phyloP scores from a whole-genome alignment of 2,888 invertebrate genomes.

The Melieria crassipennis region DNA sequence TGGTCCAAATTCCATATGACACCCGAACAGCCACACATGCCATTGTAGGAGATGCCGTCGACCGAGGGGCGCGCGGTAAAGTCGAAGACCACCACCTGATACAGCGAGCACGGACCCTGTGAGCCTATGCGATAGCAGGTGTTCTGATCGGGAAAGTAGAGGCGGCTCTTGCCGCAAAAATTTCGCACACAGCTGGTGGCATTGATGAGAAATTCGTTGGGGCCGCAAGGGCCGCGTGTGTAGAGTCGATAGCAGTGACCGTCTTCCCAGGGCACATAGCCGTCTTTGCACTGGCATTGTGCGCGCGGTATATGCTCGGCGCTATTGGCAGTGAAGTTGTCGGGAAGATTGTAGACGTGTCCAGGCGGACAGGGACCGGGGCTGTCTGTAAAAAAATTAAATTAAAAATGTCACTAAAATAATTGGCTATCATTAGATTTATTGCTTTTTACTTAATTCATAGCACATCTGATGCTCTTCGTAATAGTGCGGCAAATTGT shows the following conservation, averaged over 20 bases:
- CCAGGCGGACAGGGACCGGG: conserved; percentile 80
- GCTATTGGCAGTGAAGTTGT: conserved; percentile 50
- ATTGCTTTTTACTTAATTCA: conserved; percentile 72
- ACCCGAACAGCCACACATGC: conserved; percentile 78
- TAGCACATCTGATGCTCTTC: conserved; percentile 76
- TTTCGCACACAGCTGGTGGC: conserved; percentile 75
- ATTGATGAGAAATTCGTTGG: conserved; percentile 76
- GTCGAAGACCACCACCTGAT: conserved; percentile 83
- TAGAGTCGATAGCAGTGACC: conserved; percentile 81
- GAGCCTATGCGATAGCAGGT: conserved; percentile 83
- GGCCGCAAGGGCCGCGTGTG: conserved; percentile 80
- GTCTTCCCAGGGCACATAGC: conserved; percentile 73
- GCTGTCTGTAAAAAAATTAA: conserved; percentile 68
- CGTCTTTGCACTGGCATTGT: conserved; percentile 76
- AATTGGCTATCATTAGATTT: neutral
- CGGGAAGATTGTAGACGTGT: conserved; percentile 73
- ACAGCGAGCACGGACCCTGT: conserved; percentile 77
- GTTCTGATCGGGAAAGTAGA: conserved; percentile 79
- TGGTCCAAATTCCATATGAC: conserved; percentile 64
- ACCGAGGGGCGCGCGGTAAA: conserved; percentile 80
- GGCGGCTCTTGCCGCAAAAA: conserved; percentile 78
- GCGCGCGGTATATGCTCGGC: conserved; percentile 63
- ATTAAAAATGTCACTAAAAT: neutral
- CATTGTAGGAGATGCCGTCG: conserved; percentile 85
- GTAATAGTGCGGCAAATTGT: conserved; percentile 79